These are phyloP conservation scores for Odontocolon sp. DNA, from an alignment of 2,888 invertebrate species.

Conservation along the genomic window DNA sequence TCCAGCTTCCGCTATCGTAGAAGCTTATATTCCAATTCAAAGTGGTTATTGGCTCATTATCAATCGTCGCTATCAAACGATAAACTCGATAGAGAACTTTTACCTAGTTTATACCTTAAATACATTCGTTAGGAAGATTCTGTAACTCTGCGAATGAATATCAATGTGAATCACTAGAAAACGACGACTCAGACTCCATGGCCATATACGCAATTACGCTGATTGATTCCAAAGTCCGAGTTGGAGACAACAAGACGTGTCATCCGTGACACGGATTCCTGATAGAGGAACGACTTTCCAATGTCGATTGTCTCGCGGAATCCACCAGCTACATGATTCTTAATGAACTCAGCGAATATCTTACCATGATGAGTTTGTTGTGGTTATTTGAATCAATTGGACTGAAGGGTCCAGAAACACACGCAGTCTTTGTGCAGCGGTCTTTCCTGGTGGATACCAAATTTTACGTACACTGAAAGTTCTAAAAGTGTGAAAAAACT, in stretches of 20 bases:
- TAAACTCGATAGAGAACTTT: neutral
- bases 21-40: neutral
- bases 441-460: too few species aligned
- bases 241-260: neutral
- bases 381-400: too few species aligned
- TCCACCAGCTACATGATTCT: neutral
- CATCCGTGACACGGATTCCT: constrained; percentile 18
- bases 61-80: neutral
- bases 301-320: neutral
- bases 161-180: neutral
- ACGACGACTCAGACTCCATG: too few species aligned
- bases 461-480: too few species aligned
- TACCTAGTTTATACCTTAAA: too few species aligned
- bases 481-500: too few species aligned
- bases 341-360: neutral
- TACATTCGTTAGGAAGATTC: neutral
- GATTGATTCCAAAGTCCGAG: neutral
- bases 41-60: neutral
- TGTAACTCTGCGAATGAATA: neutral
- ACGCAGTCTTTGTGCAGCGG: too few species aligned
- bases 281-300: neutral
- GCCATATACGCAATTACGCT: neutral
- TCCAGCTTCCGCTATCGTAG: neutral
- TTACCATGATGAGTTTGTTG: too few species aligned
- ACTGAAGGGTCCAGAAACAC: too few species aligned